These are phyloP conservation scores for Microhierax caerulescens DNA, from an alignment of 2,797 vertebrate species.

Conservation along the genomic window DNA sequence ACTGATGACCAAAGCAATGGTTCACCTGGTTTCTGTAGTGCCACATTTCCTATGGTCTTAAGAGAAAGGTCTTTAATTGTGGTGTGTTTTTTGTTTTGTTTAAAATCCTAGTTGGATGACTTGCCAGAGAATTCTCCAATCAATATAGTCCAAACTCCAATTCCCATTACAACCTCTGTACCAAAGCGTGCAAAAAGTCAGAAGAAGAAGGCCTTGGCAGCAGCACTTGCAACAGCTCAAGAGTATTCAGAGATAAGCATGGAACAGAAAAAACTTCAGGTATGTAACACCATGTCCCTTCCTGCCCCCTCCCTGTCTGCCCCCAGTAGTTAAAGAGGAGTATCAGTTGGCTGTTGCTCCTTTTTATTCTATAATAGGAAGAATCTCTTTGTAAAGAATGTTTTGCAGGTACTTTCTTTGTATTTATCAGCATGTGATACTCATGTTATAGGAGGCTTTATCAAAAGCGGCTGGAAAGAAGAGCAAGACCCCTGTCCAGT, in stretches of 20 bases:
- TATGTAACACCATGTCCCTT: slow-evolving; percentile 28
- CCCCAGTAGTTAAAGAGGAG: neutral
- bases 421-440: neutral
- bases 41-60: neutral
- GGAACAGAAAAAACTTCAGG: slow-evolving; percentile 97
- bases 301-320: neutral
- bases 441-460: slow-evolving; percentile 85
- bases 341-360: neutral
- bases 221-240: slow-evolving; percentile 94
- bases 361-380: neutral
- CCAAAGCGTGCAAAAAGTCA: slow-evolving; percentile 98
- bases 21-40: neutral
- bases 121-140: slow-evolving; percentile 96
- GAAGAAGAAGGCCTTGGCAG: slow-evolving; percentile 97
- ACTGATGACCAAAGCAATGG: neutral
- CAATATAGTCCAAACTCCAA: slow-evolving; percentile 97
- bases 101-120: slow-evolving; percentile 85
- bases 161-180: slow-evolving; percentile 97
- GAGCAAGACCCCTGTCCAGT: slow-evolving; percentile 93
- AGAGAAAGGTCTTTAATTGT: neutral
- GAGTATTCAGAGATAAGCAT: slow-evolving; percentile 99
- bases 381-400: neutral
- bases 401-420: neutral
- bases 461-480: slow-evolving; percentile 97
- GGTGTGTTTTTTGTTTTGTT: neutral